Evolutionary conservation across 1,140 invertebrate genomes (phyloP).

Genomic region (Hyposmocoma kahamanoa): DNA sequence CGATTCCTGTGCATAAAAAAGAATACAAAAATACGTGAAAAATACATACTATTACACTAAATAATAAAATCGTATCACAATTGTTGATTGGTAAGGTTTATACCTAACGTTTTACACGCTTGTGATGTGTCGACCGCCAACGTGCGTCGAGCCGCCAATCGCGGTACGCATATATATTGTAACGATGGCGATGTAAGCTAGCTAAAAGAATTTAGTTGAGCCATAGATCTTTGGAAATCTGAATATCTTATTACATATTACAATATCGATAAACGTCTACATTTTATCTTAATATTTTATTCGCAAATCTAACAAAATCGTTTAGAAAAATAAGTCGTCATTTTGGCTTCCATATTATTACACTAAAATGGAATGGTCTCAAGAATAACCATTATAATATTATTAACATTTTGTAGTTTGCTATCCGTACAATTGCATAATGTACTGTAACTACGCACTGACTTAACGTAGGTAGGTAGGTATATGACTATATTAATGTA

Average conservation of each 20-base stretch:
- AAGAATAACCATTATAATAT: constrained; percentile 57
- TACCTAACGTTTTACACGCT: constrained; percentile 40
- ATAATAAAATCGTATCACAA: constrained; percentile 58
- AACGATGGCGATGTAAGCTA: constrained; percentile 44
- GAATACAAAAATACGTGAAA: background rate
- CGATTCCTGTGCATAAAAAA: constrained; percentile 20
- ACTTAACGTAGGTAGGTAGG: constrained; percentile 3
- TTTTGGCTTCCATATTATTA: constrained; percentile 68
- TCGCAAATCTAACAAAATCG: constrained; percentile 68
- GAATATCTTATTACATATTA: constrained; percentile 56
- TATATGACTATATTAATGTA: too few relatives aligned
- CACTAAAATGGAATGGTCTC: constrained; percentile 70
- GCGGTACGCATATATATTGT: constrained; percentile 25
- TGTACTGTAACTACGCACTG: constrained; percentile 24
- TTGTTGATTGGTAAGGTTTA: constrained; percentile 39
- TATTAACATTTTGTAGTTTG: constrained; percentile 29
- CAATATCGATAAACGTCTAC: constrained; percentile 64
- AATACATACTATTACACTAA: constrained; percentile 10
- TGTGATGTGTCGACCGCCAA: constrained; percentile 26
- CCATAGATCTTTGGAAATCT: constrained; percentile 69
- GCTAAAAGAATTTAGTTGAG: constrained; percentile 65
- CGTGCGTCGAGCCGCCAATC: background rate
- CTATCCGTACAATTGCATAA: constrained; percentile 20
- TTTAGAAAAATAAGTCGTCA: constrained; percentile 72
- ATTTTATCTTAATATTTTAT: constrained; percentile 55